Evolutionary conservation across 1,140 invertebrate genomes (phyloP), one percentile per base, ranked within the genome.

Genomic region (Macrobrachium rosenbergii): DNA sequence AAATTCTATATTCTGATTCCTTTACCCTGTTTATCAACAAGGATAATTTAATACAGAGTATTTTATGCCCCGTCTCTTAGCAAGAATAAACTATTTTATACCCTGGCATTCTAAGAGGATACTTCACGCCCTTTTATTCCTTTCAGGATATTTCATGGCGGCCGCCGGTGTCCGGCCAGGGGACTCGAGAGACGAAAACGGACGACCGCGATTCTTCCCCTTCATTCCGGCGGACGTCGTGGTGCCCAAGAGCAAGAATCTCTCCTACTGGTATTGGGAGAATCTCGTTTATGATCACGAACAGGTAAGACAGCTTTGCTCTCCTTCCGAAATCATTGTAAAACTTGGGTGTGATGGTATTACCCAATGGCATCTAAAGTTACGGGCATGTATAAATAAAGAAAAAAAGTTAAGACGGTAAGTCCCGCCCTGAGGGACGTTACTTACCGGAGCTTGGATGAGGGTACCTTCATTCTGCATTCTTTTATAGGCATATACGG

Each of bases 181-280:
- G 89, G 97, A 99, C 91, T 96, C 96, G 0, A 93, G 97, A 11
- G 98, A 99, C 92, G 92, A 93, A 0, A 92, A 95, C 59, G 96
- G 97, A 0, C 94, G 97, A 11, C 96, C 97, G 3, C 93, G 98
- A 59, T 99, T 99, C 92, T 97, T 99, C 91, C 98, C 98, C 2
- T 98, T 99, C 92, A 94, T 96, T 6, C 96, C 97, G 0, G 96
- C 97, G 90, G 95, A 97, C 91, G 97, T 98, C 92, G 92, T 98
- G 7, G 96, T 97, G 91, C 96, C 97, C 0, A 95, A 95, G 67
- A 17, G n/a, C 93, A 95, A 5, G 94, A 96, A 90, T 95, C 95
- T n/a, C 45, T 45, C 52, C 17, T 79, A 80, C 59, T 99, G 97
- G 97, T 98, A 98, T 91, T 98, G 97, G 97, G 95, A 96, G 90